Evolutionary conservation across 1,140 invertebrate genomes (phyloP).

Genomic region (Pollicipes pollicipes): DNA sequence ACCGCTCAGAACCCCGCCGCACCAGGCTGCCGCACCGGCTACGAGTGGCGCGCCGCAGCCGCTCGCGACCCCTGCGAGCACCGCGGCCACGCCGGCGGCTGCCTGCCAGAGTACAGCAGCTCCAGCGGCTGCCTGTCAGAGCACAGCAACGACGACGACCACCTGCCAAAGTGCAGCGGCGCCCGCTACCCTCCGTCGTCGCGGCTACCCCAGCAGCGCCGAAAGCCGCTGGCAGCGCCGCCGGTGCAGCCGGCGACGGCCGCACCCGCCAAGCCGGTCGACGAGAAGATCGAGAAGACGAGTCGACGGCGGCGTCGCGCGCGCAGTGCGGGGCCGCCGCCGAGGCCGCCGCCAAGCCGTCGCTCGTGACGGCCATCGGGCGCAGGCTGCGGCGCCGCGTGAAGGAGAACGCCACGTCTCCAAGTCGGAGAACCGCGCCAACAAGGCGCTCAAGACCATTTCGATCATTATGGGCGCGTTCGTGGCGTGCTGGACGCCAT

Average conservation of each 20-base stretch:
- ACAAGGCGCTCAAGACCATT: constrained; percentile 95
- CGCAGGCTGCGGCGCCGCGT: constrained; percentile 60
- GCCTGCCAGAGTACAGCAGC: too few relatives aligned
- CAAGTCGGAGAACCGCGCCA: constrained; percentile 91
- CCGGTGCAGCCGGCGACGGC: constrained; percentile 18
- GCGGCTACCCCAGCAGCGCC: constrained; percentile 23
- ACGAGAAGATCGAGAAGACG: constrained; percentile 13
- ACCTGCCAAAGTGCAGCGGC: constrained; percentile 15
- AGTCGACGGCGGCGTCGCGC: constrained; percentile 7
- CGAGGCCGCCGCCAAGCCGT: constrained; percentile 29
- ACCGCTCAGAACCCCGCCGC: too few relatives aligned
- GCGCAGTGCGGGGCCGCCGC: constrained; percentile 11
- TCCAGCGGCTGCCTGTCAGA: too few relatives aligned
- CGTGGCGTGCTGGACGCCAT: constrained; percentile 97
- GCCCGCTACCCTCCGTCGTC: constrained; percentile 23
- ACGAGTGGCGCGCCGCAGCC: too few relatives aligned
- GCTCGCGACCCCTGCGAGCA: neutral
- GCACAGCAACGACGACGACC: too few relatives aligned
- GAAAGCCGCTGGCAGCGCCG: constrained; percentile 23
- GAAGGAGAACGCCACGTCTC: constrained; percentile 67
- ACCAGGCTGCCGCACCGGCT: too few relatives aligned
- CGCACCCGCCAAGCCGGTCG: constrained; percentile 3
- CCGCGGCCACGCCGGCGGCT: too few relatives aligned
- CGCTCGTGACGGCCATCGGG: constrained; percentile 59
- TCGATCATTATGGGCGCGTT: constrained; percentile 93